phyloP scores from a whole-genome alignment of 2,888 invertebrate genomes.

The Miltochrista miniata region DNA sequence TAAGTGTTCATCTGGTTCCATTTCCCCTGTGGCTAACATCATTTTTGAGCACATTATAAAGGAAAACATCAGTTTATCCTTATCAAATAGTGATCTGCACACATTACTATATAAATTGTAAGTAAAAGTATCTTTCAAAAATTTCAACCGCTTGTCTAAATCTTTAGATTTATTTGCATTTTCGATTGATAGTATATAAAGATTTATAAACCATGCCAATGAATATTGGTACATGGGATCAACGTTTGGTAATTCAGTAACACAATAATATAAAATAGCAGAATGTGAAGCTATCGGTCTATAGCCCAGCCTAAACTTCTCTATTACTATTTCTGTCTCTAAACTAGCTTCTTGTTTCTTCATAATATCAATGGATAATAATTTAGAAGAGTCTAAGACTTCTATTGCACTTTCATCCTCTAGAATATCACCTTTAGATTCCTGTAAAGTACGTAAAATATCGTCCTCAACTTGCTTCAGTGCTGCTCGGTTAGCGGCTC shows the following conservation, averaged over 20 bases:
- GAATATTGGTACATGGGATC: conserved; percentile 97
- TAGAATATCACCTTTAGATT: conserved; percentile 93
- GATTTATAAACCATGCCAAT: conserved; percentile 92
- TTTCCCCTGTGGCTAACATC: conserved; percentile 81
- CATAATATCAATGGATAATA: conserved; percentile 90
- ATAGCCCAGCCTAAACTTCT: conserved; percentile 89
- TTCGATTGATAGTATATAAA: conserved; percentile 90
- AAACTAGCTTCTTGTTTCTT: conserved; percentile 91
- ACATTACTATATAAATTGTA: conserved; percentile 92
- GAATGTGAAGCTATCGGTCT: conserved; percentile 91
- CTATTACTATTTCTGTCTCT: conserved; percentile 90
- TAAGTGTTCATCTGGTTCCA: conserved; percentile 85
- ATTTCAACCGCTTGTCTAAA: conserved; percentile 87
- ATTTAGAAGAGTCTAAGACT: conserved; percentile 93
- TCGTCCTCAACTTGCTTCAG: conserved; percentile 94
- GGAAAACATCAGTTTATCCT: conserved; percentile 92
- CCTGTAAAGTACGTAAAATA: conserved; percentile 92
- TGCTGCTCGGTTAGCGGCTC: conserved; percentile 91
- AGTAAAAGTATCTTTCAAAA: conserved; percentile 90
- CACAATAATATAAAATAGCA: conserved; percentile 91
- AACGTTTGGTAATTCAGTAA: conserved; percentile 91
- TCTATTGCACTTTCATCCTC: conserved; percentile 96
- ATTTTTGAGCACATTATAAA: conserved; percentile 91
- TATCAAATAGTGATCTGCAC: conserved; percentile 92
- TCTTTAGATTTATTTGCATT: conserved; percentile 88